Conservation (phyloP, 1,140 invertebrate genomes). For the Popillia japonica region DNA sequence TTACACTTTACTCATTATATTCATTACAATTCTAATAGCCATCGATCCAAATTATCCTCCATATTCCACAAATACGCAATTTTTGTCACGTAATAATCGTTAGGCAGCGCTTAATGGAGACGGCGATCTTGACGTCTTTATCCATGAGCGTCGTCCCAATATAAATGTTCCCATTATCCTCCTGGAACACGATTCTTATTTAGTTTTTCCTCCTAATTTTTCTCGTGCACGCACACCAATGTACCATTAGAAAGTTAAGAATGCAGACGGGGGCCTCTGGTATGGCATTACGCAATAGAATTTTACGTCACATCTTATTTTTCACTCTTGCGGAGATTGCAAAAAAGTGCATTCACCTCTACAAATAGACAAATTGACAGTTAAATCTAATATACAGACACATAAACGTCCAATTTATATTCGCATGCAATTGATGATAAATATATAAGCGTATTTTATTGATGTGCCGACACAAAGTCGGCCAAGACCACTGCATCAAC, state of each 20-base stretch:
- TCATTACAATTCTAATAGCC: too few species aligned
- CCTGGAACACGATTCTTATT: neutral
- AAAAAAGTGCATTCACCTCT: too few species aligned
- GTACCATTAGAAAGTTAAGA: neutral
- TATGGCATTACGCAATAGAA: neutral
- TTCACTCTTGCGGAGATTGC: too few species aligned
- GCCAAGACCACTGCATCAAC: too few species aligned
- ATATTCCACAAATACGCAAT: neutral
- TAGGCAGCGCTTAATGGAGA: neutral
- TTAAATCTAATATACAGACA: too few species aligned
- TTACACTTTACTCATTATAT: too few species aligned
- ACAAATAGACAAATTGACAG: too few species aligned
- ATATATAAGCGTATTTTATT: too few species aligned
- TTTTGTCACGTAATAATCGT: neutral
- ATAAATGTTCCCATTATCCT: conserved; percentile 10
- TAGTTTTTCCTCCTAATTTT: neutral
- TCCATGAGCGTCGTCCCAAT: neutral
- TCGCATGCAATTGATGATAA: too few species aligned
- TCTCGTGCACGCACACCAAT: neutral
- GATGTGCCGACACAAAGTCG: too few species aligned
- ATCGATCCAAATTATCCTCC: too few species aligned
- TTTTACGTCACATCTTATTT: neutral
- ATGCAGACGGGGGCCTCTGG: neutral
- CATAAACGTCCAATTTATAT: too few species aligned
- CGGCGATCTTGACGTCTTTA: neutral